Evolutionary conservation across 2,113 vertebrate genomes (phyloP).

Genomic region (Tautogolabrus adspersus): DNA sequence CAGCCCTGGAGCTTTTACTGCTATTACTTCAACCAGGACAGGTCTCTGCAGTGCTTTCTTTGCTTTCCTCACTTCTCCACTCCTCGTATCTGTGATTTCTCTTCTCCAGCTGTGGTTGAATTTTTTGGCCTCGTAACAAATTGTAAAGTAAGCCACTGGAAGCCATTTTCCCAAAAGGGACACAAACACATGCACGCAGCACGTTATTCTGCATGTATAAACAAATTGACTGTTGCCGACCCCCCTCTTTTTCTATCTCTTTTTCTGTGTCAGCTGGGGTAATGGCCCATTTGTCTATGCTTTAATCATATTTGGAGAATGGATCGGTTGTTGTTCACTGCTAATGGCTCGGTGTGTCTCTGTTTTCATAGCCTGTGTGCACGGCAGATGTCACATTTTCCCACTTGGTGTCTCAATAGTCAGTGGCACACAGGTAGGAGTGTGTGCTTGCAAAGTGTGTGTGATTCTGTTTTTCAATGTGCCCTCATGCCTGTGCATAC

Average conservation of each 20-base stretch:
- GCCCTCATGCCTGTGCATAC: neutral
- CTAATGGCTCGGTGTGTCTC: constrained; percentile 54
- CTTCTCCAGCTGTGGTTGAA: neutral
- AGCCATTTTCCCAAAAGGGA: neutral
- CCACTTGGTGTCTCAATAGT: constrained; percentile 39
- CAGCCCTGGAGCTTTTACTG: constrained; percentile 57
- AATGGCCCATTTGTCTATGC: constrained; percentile 71
- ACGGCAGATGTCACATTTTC: constrained; percentile 55
- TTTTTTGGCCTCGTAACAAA: neutral
- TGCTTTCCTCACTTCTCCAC: neutral
- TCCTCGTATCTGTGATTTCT: neutral
- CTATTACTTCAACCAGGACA: constrained; percentile 61
- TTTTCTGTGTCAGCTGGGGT: constrained; percentile 30
- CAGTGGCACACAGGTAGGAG: constrained; percentile 21
- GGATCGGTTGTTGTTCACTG: constrained; percentile 56
- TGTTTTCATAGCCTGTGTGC: constrained; percentile 52
- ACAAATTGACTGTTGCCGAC: neutral
- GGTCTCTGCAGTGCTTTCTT: constrained; percentile 11
- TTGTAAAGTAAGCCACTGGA: neutral
- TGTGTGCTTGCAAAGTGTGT: neutral
- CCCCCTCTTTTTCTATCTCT: neutral
- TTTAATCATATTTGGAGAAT: constrained; percentile 73
- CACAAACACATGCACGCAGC: neutral
- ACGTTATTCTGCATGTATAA: neutral
- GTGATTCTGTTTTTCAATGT: neutral